Conservation (phyloP, 2,888 invertebrate species). For the Acanthopleura granulata region DNA sequence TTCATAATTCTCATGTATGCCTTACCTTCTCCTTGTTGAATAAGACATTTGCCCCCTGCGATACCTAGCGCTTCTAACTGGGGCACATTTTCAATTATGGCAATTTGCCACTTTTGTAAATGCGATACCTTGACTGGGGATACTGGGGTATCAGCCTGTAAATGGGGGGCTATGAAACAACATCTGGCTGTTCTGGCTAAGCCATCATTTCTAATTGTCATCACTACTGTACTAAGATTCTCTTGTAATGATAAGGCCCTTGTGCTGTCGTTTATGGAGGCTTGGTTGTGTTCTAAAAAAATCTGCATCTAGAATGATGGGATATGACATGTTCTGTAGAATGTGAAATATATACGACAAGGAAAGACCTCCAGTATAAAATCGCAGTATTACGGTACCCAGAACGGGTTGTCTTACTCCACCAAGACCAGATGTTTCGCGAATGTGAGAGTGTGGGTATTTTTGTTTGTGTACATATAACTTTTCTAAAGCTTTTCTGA, state of each 20-base stretch:
- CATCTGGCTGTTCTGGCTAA: neutral
- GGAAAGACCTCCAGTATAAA: neutral
- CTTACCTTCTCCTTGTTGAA: slow-evolving; percentile 19
- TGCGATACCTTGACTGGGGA: slow-evolving; percentile 6
- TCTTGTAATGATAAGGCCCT: slow-evolving; percentile 21
- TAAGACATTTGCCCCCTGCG: slow-evolving; percentile 25
- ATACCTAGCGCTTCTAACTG: slow-evolving; percentile 14
- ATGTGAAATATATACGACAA: neutral
- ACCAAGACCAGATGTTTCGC: neutral
- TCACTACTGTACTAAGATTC: slow-evolving; percentile 22
- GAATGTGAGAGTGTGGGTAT: neutral
- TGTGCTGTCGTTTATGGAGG: slow-evolving; percentile 27
- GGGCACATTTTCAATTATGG: slow-evolving; percentile 2
- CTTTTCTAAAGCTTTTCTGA: too few species aligned
- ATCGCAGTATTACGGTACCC: neutral
- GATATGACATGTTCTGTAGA: slow-evolving; percentile 8
- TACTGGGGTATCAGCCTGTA: slow-evolving; percentile 5
- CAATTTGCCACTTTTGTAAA: neutral
- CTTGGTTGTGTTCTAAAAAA: slow-evolving; percentile 30
- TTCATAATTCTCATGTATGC: slow-evolving; percentile 24
- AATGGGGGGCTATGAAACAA: neutral
- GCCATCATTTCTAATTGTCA: slow-evolving; percentile 4
- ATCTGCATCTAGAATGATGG: slow-evolving; percentile 32
- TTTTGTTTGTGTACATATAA: too few species aligned
- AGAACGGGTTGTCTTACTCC: slow-evolving; percentile 1